Evolutionary conservation across 2,113 vertebrate genomes (phyloP).

Genomic region (Leucosticte australis): DNA sequence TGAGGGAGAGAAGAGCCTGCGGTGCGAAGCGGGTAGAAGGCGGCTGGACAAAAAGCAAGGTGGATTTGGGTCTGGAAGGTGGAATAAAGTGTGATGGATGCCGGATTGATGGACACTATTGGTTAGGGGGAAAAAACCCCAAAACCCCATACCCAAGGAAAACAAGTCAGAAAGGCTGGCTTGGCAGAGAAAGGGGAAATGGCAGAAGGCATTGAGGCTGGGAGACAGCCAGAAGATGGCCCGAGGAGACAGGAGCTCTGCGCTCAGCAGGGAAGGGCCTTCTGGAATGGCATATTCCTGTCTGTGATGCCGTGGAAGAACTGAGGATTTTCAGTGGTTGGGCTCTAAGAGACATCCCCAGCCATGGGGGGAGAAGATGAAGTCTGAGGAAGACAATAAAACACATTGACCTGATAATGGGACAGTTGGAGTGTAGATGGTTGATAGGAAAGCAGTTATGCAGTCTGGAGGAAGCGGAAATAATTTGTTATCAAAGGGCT

Average conservation of each 20-base stretch:
- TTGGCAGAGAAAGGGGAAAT: neutral
- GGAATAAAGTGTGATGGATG: neutral
- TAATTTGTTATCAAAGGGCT: neutral
- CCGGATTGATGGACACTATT: neutral
- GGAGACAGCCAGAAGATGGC: no score
- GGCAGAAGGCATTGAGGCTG: neutral
- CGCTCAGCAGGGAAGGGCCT: accelerated
- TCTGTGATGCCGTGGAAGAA: neutral
- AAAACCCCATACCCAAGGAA: neutral
- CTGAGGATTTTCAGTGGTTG: neutral
- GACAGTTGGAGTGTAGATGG: neutral
- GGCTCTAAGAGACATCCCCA: neutral
- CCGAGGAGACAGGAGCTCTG: neutral
- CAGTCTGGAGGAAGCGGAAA: neutral
- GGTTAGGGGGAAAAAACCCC: accelerated
- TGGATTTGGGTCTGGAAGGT: neutral
- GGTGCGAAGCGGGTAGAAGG: neutral
- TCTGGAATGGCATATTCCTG: neutral
- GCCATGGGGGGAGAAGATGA: neutral
- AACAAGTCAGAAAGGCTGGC: neutral
- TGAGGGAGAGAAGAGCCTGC: neutral
- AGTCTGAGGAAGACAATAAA: neutral
- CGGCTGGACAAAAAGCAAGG: neutral
- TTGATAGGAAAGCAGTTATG: neutral
- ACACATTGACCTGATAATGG: neutral